phyloP scores from a whole-genome alignment of 2,888 invertebrate species.

The Epistrophe grossulariae region DNA sequence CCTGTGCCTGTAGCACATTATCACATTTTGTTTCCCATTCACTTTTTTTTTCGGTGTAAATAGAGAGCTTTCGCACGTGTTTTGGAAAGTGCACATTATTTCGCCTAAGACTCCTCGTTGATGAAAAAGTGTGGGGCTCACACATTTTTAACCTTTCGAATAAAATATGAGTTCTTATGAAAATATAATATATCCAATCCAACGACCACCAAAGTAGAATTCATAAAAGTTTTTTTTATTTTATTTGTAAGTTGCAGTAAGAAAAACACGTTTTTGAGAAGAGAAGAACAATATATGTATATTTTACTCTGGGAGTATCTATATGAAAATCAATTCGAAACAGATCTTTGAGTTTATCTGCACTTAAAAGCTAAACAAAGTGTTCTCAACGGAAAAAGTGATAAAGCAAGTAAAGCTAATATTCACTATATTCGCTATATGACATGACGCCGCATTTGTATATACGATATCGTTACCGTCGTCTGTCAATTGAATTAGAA shows the following conservation, averaged over 20 bases:
- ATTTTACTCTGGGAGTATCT: neutral
- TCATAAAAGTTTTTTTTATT: neutral
- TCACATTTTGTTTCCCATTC: slow-evolving; percentile 31
- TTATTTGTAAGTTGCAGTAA: neutral
- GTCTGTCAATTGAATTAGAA: slow-evolving; percentile 71
- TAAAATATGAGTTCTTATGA: slow-evolving; percentile 12
- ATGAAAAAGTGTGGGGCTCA: slow-evolving; percentile 24
- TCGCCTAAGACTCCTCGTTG: slow-evolving; percentile 30
- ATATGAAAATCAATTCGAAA: neutral
- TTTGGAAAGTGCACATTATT: slow-evolving; percentile 38
- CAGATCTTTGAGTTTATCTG: slow-evolving; percentile 18
- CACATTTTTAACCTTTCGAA: slow-evolving; percentile 14
- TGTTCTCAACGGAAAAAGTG: neutral
- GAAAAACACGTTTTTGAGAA: slow-evolving; percentile 12
- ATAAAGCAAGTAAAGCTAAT: slow-evolving; percentile 5
- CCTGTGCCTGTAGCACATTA: neutral
- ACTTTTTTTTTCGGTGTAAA: slow-evolving; percentile 12
- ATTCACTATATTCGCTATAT: neutral
- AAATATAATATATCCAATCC: neutral
- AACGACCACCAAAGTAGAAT: neutral
- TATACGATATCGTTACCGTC: slow-evolving; percentile 38
- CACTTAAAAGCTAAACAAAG: slow-evolving; percentile 11
- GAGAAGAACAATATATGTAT: neutral
- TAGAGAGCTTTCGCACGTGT: slow-evolving; percentile 37
- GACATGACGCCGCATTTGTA: slow-evolving; percentile 4